Base-by-base conservation (phyloP, 2,113 vertebrate genomes). In the Pipa parva region DNA sequence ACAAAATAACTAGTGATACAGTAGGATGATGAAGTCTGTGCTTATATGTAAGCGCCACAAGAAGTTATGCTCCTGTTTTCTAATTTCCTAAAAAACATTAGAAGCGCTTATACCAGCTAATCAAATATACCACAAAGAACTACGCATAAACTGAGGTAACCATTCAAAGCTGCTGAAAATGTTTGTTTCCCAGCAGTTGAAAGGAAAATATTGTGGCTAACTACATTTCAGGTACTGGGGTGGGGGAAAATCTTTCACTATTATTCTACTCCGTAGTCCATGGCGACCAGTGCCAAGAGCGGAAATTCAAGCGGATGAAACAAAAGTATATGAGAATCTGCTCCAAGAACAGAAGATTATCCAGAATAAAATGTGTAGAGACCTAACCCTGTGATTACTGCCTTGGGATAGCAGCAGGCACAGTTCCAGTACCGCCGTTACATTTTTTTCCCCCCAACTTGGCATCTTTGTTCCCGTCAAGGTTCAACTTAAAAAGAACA, bases 321-420 rank as follows among this genome's bases (percentile, higher is more conserved):
- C 11, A 39, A 39, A 62, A 21, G 42, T 49, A 49, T 27, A 62
- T 27, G 29, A 42, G 24, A 42, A 45, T 28, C 11, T 3, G 33
- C 36, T 65, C 49, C 51, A 56, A 36, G 36, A 65, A 65, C 63
- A 55, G 28, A 55, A 29, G 27, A 55, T 64, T 27, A 54, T 64
- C 63, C 51, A 54, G 24, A 56, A 54, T 18, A n/a, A 55, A 64
- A 52, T 42, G 36, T 20, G 15, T 55, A 54, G 50, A 55, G 62
- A 37, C n/a, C 21, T 64, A 64, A 64, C 33, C 31, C 62, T 55
- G 28, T 64, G 62, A 64, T 64, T 64, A 51, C 50, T 52, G 62
- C 62, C 24, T 39, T 54, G 37, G 62, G 62, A 54, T 63, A 52
- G 49, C 17, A 54, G 49, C 24, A 31, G 50, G 50, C 62, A 54